Conservation (phyloP, 2,888 invertebrate species). For the Saturnia japonica region DNA sequence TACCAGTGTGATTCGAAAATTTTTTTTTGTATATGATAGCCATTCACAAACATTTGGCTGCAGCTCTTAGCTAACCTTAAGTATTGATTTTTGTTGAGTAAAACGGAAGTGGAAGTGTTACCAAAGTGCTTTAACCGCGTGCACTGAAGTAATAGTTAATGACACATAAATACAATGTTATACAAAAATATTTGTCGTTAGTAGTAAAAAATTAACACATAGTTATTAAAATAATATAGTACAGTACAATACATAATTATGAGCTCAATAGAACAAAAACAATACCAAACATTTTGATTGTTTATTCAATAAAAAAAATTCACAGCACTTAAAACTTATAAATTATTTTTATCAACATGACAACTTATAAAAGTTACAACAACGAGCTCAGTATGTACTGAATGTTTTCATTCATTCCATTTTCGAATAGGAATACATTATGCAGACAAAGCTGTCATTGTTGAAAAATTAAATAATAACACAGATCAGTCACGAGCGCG, state of each 20-base stretch:
- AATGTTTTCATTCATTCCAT: constrained; percentile 13
- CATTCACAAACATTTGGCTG: too few relatives aligned
- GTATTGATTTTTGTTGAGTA: too few relatives aligned
- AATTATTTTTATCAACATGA: constrained; percentile 14
- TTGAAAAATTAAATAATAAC: constrained; percentile 6
- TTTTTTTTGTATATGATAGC: too few relatives aligned
- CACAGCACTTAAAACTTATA: neutral
- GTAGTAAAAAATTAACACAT: too few relatives aligned
- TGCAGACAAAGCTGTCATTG: constrained; percentile 11
- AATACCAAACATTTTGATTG: neutral
- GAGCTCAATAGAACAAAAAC: neutral
- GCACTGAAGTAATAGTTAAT: too few relatives aligned
- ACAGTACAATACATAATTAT: neutral
- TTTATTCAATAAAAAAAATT: neutral
- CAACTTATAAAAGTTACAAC: constrained; percentile 13
- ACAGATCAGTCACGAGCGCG: neutral
- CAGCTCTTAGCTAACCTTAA: too few relatives aligned
- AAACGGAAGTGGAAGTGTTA: too few relatives aligned
- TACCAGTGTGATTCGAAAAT: too few relatives aligned
- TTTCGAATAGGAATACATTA: constrained; percentile 1
- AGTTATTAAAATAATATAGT: too few relatives aligned
- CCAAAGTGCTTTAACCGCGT: too few relatives aligned
- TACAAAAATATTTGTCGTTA: too few relatives aligned
- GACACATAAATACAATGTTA: too few relatives aligned
- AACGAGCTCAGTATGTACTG: constrained; percentile 5